phyloP scores from a whole-genome alignment of 2,888 invertebrate genomes.

The Drosophila anceps region DNA sequence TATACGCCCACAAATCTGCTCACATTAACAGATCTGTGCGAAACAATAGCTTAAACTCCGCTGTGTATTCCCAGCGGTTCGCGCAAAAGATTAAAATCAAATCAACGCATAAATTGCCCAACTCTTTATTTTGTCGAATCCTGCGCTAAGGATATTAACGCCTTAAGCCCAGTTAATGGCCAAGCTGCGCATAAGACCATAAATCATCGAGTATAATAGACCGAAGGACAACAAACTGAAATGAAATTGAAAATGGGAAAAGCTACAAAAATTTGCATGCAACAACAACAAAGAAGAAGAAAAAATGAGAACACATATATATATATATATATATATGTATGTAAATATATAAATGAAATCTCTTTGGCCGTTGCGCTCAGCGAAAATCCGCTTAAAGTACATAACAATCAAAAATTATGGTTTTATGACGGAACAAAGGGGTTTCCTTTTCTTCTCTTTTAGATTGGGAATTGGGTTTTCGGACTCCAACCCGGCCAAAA shows the following conservation, averaged over 20 bases:
- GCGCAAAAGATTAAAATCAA: slow-evolving; percentile 68
- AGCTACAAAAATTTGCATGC: slow-evolving; percentile 51
- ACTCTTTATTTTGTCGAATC: slow-evolving; percentile 48
- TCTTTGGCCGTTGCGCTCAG: neutral
- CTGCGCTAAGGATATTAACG: slow-evolving; percentile 68
- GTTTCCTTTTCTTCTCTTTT: slow-evolving; percentile 13
- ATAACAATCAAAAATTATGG: slow-evolving; percentile 75
- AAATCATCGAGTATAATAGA: slow-evolving; percentile 68
- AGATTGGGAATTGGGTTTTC: slow-evolving; percentile 18
- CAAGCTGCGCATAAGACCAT: slow-evolving; percentile 39
- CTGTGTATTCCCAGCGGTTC: slow-evolving; percentile 34
- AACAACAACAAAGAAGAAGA: slow-evolving; percentile 15
- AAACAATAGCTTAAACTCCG: slow-evolving; percentile 38
- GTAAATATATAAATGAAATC: slow-evolving; percentile 1
- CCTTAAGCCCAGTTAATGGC: slow-evolving; percentile 65
- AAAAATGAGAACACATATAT: neutral
- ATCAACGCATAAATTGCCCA: slow-evolving; percentile 62
- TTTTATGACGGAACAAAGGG: slow-evolving; percentile 55
- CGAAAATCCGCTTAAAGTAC: slow-evolving; percentile 67
- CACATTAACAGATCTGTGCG: slow-evolving; percentile 40
- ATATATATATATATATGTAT: neutral
- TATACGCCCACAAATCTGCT: slow-evolving; percentile 48
- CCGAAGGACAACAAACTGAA: slow-evolving; percentile 35
- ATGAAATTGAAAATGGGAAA: slow-evolving; percentile 48
- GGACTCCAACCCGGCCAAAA: slow-evolving; percentile 8